Base-by-base conservation (phyloP, 2,797 vertebrate species). In the Premnoplex brunnescens region DNA sequence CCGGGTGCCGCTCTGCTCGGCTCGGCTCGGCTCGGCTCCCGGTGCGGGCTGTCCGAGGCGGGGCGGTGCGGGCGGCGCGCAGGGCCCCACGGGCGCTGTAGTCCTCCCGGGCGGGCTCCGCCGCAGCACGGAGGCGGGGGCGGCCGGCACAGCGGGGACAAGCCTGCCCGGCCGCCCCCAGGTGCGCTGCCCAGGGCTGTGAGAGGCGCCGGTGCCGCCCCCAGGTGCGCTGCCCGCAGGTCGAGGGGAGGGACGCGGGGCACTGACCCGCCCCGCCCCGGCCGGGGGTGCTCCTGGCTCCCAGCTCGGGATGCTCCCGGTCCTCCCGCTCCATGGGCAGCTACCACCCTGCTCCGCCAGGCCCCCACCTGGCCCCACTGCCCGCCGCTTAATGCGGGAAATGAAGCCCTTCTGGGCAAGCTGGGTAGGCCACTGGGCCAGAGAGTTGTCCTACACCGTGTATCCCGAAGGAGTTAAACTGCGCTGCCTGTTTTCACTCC, bases 71-170 rank as follows among this genome's bases (percentile, higher is more conserved):
- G 68, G 77, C 63, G 49, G 81, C 62, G 85, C 60, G 96, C 95
- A 73, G 69, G 75, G 97, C 51, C 24, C 68, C 95, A 81, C 88
- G 97, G 98, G 98, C 95, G 49, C 92, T 97, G 98, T 98, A 98
- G 98, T 98, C 85, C 86, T 41, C 9, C 11, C 27, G 24, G 54
- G 81, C 32, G 22, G 39, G 28, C 52, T 12, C 52, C 12, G 69
- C 78, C 32, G 34, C 15, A 54, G 56, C 32, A 7, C 49, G 27
- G 32, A 28, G 55, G 48, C 32, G 0, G 62, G 30, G 12, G 37
- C 37, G 13, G 37, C 37, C 37, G 37, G 37, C 37, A 13, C 37
- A 39, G 43, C 19, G 43, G 19, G 19, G 19, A 44, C 43, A 44
- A 22, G 21, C 44, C 44, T 23, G 44, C 44, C 44, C 10, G 14